Conservation (phyloP, 2,888 invertebrate species). For the Lampropteryx suffumata region DNA sequence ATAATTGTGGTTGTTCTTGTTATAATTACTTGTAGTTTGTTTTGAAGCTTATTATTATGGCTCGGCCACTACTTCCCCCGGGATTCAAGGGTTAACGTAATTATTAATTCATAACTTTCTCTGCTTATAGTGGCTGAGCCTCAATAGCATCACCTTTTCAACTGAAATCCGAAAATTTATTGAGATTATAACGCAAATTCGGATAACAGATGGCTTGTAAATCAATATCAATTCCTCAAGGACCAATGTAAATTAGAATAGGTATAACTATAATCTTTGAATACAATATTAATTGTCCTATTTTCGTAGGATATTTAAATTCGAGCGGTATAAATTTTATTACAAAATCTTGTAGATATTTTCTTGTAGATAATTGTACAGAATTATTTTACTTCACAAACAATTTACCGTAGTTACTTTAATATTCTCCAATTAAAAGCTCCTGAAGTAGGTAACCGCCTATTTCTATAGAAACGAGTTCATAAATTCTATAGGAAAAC, state of each 20-base stretch:
- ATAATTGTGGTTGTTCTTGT: conserved; percentile 69
- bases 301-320: no score
- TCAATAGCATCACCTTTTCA: conserved; percentile 56
- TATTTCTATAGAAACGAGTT: not conserved
- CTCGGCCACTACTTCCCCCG: conserved; percentile 62
- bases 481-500: not conserved
- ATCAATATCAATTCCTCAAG: conserved; percentile 13
- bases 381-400: not conserved
- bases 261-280: no score
- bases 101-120: conserved; percentile 72
- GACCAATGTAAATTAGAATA: not conserved
- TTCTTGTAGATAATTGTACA: not conserved
- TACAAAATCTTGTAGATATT: no score
- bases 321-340: no score
- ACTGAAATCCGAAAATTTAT: conserved; percentile 38
- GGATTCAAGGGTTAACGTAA: conserved; percentile 59
- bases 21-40: conserved; percentile 78
- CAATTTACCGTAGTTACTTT: not conserved
- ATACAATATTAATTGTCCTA: not conserved
- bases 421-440: not conserved
- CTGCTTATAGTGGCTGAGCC: conserved; percentile 54
- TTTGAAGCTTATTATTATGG: conserved; percentile 71
- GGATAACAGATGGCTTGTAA: conserved; percentile 15
- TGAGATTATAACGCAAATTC: conserved; percentile 31
- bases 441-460: conserved; percentile 4